Evolutionary conservation across 2,113 vertebrate genomes (phyloP), one percentile per base, ranked within the genome.

Genomic region (Machaerirhynchus nigripectus): DNA sequence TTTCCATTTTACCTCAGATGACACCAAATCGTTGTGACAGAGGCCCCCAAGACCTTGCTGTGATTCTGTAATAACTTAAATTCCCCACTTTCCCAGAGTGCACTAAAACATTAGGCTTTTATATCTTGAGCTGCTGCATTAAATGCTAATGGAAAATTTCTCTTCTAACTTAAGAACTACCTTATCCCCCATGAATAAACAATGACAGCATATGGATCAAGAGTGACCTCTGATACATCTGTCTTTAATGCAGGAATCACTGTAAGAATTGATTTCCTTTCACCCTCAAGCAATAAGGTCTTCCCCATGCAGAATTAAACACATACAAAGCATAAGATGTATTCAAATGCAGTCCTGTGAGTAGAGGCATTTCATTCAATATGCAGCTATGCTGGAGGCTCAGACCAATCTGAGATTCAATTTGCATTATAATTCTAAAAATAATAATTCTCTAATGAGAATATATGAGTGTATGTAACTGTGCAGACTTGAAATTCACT

Each of bases 121-220:
- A 96, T 94, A 63, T 88, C 89, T 94, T 81, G 91, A 88, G 61
- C 67, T 94, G 69, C 65, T 96, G 86, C 94, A 96, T 97, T 97
- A 95, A 91, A 63, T 94, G 91, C 92, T 98, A 96, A 97, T 92
- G 90, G 97, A 92, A 96, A 95, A 83, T 69, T 82, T 97, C 89
- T 90, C 87, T 94, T 84, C 89, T 85, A 91, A 96, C 91, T 96
- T 92, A 96, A 93, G 88, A 94, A 83, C 76, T 96, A 90, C 63
- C 84, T 90, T 97, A 89, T 89, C 81, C 84, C 44, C 93, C 77
- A 95, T 94, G 91, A 97, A 97, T 97, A 98, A 97, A 97, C 95
- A 97, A 93, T 86, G 84, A 76, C 94, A 95, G 80, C 63, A 75
- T 95, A 91, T 95, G 81, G 89, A 96, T 97, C 95, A 94, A 95